Conservation (phyloP, 2,888 invertebrate genomes). For the Charanyca ferruginea region DNA sequence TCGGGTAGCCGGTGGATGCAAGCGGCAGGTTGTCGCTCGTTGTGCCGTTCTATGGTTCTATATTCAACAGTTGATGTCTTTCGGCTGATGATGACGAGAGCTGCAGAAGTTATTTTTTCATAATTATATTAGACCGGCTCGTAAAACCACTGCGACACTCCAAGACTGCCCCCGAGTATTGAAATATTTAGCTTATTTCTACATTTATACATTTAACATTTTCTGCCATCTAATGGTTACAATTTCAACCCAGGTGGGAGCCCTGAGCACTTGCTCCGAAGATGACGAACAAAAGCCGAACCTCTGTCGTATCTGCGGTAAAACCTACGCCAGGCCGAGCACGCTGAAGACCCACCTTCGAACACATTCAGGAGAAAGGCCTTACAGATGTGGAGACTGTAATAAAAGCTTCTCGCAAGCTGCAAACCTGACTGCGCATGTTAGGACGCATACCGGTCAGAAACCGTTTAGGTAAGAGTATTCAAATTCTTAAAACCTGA, state of each 20-base stretch:
- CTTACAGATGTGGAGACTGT: slow-evolving; percentile 97
- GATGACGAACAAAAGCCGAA: slow-evolving; percentile 96
- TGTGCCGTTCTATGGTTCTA: too few relatives aligned
- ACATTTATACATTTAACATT: too few relatives aligned
- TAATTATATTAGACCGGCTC: too few relatives aligned
- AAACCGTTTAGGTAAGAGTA: slow-evolving; percentile 95
- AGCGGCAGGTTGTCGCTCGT: too few relatives aligned
- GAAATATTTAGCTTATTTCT: too few relatives aligned
- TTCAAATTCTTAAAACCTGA: too few relatives aligned
- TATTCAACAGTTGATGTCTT: too few relatives aligned
- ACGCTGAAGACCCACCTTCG: slow-evolving; percentile 99
- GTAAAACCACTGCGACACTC: too few relatives aligned
- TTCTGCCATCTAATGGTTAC: background rate
- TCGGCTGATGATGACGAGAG: too few relatives aligned
- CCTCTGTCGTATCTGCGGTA: slow-evolving; percentile 98
- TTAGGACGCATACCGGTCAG: slow-evolving; percentile 98
- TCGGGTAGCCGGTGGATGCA: too few relatives aligned
- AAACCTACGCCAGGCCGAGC: slow-evolving; percentile 98
- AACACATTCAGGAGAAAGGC: slow-evolving; percentile 98
- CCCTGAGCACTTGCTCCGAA: slow-evolving; percentile 91
- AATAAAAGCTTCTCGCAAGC: slow-evolving; percentile 99
- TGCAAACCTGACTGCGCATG: slow-evolving; percentile 99
- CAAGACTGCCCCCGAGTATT: too few relatives aligned
- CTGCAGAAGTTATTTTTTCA: too few relatives aligned
- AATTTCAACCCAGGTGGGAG: slow-evolving; percentile 77